Evolutionary conservation across 2,888 invertebrate species (phyloP).

Genomic region (Drosophila mercatorum): DNA sequence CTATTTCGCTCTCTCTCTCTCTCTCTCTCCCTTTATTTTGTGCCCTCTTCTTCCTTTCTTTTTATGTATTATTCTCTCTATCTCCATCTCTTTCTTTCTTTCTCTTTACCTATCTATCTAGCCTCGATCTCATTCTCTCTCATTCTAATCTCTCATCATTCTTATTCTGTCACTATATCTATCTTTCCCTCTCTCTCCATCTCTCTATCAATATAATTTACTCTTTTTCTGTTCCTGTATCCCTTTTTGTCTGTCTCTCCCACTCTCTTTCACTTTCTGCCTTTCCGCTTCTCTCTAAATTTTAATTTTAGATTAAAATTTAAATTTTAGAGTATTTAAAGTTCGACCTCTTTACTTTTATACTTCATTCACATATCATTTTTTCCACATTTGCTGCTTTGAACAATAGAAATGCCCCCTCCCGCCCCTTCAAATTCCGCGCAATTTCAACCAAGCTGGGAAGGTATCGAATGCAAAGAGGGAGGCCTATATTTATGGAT

Average conservation of each 20-base stretch:
- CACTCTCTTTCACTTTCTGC: neutral
- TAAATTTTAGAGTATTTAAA: conserved; percentile 22
- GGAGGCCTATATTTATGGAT: conserved; percentile 3
- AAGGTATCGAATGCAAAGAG: neutral
- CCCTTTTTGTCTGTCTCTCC: neutral
- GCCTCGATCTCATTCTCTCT: too few species aligned
- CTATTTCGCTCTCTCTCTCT: too few species aligned
- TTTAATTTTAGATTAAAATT: too few species aligned
- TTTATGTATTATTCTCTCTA: too few species aligned
- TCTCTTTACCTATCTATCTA: too few species aligned
- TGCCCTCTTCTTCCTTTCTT: too few species aligned
- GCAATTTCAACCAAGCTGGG: conserved; percentile 65
- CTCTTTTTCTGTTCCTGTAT: neutral
- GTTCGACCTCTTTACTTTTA: neutral
- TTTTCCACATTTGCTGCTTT: conserved; percentile 12
- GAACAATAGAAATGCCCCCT: conserved; percentile 21
- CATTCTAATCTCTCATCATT: too few species aligned
- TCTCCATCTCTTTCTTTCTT: too few species aligned
- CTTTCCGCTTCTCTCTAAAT: too few species aligned
- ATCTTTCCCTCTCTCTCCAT: neutral
- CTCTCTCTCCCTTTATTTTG: too few species aligned
- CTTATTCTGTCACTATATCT: too few species aligned
- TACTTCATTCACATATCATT: conserved; percentile 12
- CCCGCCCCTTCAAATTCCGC: conserved; percentile 24
- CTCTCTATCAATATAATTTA: neutral